phyloP scores from a whole-genome alignment of 92 coral and sea anemone genomes.

The Actinernus sp. region DNA sequence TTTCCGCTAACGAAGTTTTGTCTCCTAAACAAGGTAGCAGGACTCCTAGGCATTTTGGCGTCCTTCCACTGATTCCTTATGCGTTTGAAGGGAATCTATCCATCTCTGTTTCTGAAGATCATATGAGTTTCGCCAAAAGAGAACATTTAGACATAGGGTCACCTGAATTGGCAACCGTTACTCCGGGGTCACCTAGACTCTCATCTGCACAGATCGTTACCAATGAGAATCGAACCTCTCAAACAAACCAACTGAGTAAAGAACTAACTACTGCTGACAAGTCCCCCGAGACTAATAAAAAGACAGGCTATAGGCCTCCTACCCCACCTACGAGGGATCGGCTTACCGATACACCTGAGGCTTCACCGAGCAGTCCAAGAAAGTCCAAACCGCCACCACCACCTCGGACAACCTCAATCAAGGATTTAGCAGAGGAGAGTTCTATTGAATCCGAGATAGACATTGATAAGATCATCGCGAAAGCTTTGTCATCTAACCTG shows the following conservation, averaged over 20 bases:
- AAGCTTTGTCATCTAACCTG: constrained; percentile 39
- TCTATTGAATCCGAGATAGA: constrained; percentile 23
- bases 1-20: background rate
- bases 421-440: no score
- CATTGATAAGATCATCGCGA: constrained; percentile 30
- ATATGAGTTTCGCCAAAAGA: no score
- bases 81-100: no score
- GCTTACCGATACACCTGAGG: background rate
- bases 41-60: no score
- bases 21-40: no score
- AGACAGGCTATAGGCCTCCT: background rate
- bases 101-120: no score
- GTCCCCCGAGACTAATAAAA: no score
- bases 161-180: constrained; percentile 5
- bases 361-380: background rate
- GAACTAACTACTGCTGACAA: no score
- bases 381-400: constrained; percentile 44
- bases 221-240: background rate
- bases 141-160: no score
- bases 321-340: constrained; percentile 15
- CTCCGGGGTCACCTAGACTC: constrained; percentile 28
- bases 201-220: constrained; percentile 24
- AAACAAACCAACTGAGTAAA: no score
- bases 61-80: no score
- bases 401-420: constrained; percentile 33